phyloP scores from a whole-genome alignment of 2,888 invertebrate genomes.

The Oxystoma pomonae region DNA sequence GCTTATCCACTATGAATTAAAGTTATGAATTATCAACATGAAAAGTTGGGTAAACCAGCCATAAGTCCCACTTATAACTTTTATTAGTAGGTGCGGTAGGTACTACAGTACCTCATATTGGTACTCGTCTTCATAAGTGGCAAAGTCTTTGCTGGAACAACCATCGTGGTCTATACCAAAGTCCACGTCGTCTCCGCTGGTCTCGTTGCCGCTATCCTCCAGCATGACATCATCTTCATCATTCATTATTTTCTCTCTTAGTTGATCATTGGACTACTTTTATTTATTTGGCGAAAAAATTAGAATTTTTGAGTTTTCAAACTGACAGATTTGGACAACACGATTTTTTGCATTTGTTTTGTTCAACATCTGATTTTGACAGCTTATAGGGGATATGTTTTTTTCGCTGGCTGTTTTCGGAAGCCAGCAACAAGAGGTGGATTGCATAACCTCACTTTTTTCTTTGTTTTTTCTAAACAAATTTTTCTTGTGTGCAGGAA shows the following conservation, averaged over 20 bases:
- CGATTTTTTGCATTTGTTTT: background rate
- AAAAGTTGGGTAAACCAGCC: too few species aligned
- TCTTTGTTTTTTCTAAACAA: background rate
- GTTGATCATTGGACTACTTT: slow-evolving; percentile 5
- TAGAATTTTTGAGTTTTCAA: background rate
- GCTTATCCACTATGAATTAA: too few species aligned
- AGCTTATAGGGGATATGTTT: background rate
- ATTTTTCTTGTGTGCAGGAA: background rate
- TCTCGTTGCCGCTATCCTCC: slow-evolving; percentile 90
- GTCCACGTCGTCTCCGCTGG: slow-evolving; percentile 92
- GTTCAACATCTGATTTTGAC: background rate
- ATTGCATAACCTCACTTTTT: background rate
- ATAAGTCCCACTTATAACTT: too few species aligned
- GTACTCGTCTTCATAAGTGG: slow-evolving; percentile 85
- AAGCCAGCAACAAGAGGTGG: background rate
- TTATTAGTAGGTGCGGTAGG: too few species aligned
- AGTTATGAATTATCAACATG: too few species aligned
- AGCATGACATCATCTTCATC: slow-evolving; percentile 87
- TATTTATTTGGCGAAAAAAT: background rate
- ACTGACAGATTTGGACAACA: slow-evolving; percentile 10
- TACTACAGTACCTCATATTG: slow-evolving; percentile 72
- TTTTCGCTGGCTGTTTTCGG: background rate
- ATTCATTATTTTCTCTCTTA: slow-evolving; percentile 83
- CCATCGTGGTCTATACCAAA: slow-evolving; percentile 85
- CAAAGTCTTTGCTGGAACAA: slow-evolving; percentile 70